These are phyloP conservation scores for Brenthis hecate DNA, from an alignment of 2,888 invertebrate species.

Conservation along the genomic window DNA sequence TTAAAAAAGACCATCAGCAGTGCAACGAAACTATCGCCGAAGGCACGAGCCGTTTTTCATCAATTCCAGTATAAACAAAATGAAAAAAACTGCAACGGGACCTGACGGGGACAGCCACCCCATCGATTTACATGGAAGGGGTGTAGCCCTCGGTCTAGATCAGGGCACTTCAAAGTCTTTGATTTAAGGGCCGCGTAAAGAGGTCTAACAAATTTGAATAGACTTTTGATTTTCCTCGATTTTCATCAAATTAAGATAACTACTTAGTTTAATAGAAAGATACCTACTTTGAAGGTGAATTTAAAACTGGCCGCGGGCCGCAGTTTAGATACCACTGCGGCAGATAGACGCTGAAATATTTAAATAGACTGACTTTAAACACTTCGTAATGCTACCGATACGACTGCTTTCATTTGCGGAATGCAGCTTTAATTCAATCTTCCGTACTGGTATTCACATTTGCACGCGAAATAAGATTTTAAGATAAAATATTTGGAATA, in stretches of 20 bases:
- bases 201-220: conserved; percentile 3
- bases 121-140: conserved; percentile 61
- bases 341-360: conserved; percentile 42
- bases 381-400: conserved; percentile 40
- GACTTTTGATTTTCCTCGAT: background rate
- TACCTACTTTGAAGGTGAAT: background rate
- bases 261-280: background rate
- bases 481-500: conserved; percentile 15
- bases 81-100: conserved; percentile 52
- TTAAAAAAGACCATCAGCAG: conserved; percentile 17
- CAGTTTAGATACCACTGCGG: conserved; percentile 18
- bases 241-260: conserved; percentile 4
- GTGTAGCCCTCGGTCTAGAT: conserved; percentile 34
- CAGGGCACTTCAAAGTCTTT: conserved; percentile 15
- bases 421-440: conserved; percentile 40
- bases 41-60: conserved; percentile 56
- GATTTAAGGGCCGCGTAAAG: conserved; percentile 14
- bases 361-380: conserved; percentile 43
- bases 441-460: conserved; percentile 33
- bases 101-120: conserved; percentile 49
- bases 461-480: conserved; percentile 15
- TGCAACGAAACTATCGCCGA: conserved; percentile 23
- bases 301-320: background rate
- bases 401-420: conserved; percentile 31
- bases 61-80: conserved; percentile 61